Percentiles rank a stretch among this genome's conserved stretches.
phyloP scores from a whole-genome alignment of 2,113 vertebrate genomes.

The Mungos mungo region DNA sequence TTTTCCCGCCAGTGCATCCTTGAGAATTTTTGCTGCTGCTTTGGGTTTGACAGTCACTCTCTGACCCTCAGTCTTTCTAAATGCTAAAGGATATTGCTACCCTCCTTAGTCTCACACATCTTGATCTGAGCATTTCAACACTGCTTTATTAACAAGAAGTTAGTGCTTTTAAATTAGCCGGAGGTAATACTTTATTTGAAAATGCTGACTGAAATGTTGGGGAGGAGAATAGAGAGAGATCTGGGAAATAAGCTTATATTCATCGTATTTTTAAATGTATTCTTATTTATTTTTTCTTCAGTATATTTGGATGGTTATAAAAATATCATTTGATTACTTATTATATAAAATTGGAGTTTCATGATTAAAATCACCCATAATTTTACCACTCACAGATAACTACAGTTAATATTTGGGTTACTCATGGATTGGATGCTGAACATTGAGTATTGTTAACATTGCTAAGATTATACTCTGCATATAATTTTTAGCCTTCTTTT shows the following conservation, averaged over 20 bases:
- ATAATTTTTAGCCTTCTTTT: background rate
- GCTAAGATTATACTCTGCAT: background rate
- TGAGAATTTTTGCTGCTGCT: background rate
- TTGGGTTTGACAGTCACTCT: background rate
- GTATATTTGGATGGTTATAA: background rate
- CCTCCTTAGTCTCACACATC: background rate
- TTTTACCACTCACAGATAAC: background rate
- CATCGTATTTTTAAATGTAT: background rate
- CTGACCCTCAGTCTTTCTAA: slow-evolving; percentile 6
- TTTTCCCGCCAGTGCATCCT: background rate
- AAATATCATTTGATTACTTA: slow-evolving; percentile 3
- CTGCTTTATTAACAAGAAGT: slow-evolving; percentile 6
- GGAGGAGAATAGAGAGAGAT: background rate
- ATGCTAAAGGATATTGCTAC: background rate
- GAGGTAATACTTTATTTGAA: background rate
- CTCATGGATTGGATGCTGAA: background rate
- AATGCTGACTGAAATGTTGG: background rate
- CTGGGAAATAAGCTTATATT: background rate
- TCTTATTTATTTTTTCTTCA: background rate
- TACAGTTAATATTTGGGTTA: background rate
- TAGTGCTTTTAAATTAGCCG: background rate
- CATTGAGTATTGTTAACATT: background rate
- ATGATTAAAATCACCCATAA: slow-evolving; percentile 38
- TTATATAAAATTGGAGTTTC: slow-evolving; percentile 20
- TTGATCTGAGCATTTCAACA: background rate